phyloP scores from a whole-genome alignment of 2,888 invertebrate species.

The Noctuana brunneofusca region DNA sequence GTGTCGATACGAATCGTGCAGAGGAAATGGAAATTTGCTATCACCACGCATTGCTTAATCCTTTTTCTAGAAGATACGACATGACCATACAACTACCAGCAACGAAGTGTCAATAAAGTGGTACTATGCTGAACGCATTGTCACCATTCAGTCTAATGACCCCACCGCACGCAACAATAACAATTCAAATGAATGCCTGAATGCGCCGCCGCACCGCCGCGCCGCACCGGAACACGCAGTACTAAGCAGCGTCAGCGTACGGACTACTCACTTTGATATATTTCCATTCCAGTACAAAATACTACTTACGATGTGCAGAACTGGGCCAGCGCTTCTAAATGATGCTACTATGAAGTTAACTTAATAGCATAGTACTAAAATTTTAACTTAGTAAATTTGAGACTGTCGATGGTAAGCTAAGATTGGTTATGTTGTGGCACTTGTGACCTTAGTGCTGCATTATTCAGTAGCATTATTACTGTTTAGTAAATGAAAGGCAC shows the following conservation, averaged over 20 bases:
- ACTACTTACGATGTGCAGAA: background rate
- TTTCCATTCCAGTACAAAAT: constrained; percentile 19
- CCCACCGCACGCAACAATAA: constrained; percentile 57
- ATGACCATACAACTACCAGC: background rate
- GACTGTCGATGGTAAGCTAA: too few species aligned
- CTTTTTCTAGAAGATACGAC: constrained; percentile 22
- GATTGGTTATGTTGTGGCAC: too few species aligned
- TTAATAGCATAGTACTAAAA: too few species aligned
- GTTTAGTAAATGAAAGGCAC: too few species aligned
- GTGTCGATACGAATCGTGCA: background rate
- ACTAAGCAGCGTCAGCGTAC: constrained; percentile 37
- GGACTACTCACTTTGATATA: constrained; percentile 42
- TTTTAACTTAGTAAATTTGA: too few species aligned
- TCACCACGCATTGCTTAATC: constrained; percentile 12
- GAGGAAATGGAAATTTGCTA: background rate
- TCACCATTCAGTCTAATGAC: constrained; percentile 60
- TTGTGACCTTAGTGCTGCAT: too few species aligned
- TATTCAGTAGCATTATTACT: too few species aligned
- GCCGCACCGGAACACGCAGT: constrained; percentile 44
- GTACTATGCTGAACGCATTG: constrained; percentile 59
- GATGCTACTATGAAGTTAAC: too few species aligned
- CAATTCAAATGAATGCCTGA: constrained; percentile 52
- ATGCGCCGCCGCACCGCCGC: constrained; percentile 45
- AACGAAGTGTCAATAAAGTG: constrained; percentile 52
- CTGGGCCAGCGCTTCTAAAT: constrained; percentile 1